Conservation (phyloP, 2,797 vertebrate genomes). For the Scolopax bukidnonensis region DNA sequence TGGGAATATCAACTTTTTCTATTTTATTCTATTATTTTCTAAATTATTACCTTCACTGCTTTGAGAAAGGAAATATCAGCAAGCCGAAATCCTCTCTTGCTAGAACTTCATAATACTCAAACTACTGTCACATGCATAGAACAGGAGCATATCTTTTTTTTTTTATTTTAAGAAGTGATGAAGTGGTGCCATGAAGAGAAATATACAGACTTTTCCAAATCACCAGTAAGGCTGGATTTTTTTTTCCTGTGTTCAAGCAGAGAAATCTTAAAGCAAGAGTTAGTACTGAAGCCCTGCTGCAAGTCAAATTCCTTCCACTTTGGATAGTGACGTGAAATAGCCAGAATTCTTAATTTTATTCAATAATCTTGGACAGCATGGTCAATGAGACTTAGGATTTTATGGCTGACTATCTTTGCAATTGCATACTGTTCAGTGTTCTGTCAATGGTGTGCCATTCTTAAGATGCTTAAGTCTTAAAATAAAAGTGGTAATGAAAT, state of each 20-base stretch:
- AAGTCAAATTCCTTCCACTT: background rate
- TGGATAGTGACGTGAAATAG: background rate
- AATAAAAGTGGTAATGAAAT: background rate
- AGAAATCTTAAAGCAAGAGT: background rate
- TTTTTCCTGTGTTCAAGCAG: background rate
- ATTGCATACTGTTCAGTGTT: background rate
- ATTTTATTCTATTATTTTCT: background rate
- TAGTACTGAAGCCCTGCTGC: background rate
- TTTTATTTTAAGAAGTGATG: background rate
- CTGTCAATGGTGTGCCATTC: background rate
- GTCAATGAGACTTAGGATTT: background rate
- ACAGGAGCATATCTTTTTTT: background rate
- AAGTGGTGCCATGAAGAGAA: background rate
- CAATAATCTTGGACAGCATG: background rate
- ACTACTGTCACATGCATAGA: background rate
- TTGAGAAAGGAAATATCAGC: background rate
- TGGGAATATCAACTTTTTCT: background rate
- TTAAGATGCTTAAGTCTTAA: background rate
- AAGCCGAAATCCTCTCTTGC: background rate
- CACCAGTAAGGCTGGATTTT: background rate
- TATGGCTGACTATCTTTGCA: background rate
- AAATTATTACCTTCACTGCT: background rate
- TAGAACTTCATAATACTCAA: background rate
- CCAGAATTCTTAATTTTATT: background rate
- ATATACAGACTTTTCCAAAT: background rate